These are phyloP conservation scores for Plutomurus gul DNA, from an alignment of 1,140 invertebrate genomes.

Conservation along the genomic window DNA sequence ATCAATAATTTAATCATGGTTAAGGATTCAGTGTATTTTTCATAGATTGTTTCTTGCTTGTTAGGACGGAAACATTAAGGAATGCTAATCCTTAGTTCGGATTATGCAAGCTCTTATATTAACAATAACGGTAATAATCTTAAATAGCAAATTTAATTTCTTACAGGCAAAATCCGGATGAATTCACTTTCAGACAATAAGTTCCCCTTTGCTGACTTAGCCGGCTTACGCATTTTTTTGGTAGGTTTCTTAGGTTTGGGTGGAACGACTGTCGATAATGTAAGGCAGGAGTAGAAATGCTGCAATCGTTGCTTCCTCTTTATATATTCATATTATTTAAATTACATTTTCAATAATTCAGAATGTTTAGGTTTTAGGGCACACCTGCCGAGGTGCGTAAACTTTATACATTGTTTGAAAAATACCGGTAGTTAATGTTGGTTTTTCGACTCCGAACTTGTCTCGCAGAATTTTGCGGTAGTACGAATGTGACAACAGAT, in stretches of 20 bases:
- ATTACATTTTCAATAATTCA: too few relatives aligned
- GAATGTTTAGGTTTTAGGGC: too few relatives aligned
- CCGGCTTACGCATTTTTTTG: not conserved
- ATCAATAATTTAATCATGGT: too few relatives aligned
- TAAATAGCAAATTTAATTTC: too few relatives aligned
- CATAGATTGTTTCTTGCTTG: too few relatives aligned
- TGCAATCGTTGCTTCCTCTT: not conserved
- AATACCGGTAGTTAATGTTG: not conserved
- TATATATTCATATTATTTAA: too few relatives aligned
- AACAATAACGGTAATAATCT: too few relatives aligned
- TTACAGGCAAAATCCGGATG: not conserved
- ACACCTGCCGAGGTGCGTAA: too few relatives aligned
- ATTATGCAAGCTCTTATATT: too few relatives aligned
- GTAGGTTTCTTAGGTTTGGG: conserved; percentile 4
- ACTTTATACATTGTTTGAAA: not conserved
- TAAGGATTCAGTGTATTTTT: too few relatives aligned
- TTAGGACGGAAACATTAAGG: too few relatives aligned
- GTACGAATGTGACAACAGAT: not conserved
- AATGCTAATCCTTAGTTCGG: too few relatives aligned
- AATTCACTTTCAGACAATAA: not conserved
- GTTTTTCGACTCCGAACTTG: not conserved
- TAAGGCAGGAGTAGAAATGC: not conserved
- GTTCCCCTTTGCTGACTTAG: not conserved
- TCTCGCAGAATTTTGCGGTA: not conserved
- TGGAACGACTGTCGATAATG: not conserved